These are phyloP conservation scores for Papilio machaon DNA, from an alignment of 1,140 invertebrate genomes.

Conservation along the genomic window DNA sequence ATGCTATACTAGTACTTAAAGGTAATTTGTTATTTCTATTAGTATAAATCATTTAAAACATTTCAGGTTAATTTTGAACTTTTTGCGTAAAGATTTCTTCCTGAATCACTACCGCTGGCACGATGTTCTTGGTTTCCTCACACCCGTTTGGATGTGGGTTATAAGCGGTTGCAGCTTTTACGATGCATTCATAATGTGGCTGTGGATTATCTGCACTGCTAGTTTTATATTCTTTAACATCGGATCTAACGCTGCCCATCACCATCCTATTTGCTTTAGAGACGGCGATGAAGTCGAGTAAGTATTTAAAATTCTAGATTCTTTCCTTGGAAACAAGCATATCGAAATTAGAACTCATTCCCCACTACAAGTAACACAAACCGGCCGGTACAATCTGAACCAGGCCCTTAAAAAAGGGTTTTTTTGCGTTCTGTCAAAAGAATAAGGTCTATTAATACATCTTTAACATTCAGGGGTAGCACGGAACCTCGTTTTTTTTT, in stretches of 20 bases:
- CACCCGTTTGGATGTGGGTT: constrained; percentile 65
- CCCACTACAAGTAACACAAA: too few relatives aligned
- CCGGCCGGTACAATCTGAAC: too few relatives aligned
- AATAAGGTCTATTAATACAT: too few relatives aligned
- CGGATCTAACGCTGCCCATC: constrained; percentile 90
- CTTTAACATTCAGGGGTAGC: too few relatives aligned
- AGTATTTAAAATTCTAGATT: constrained; percentile 64
- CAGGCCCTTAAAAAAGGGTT: neutral
- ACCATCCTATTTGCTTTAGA: constrained; percentile 91
- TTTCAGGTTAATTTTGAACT: constrained; percentile 58
- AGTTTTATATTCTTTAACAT: constrained; percentile 86
- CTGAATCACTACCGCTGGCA: constrained; percentile 64
- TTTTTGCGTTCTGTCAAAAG: neutral
- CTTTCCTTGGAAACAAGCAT: neutral
- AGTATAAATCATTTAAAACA: neutral
- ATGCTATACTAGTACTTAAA: neutral
- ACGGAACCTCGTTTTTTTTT: neutral
- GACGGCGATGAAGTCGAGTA: constrained; percentile 86
- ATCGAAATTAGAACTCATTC: too few relatives aligned
- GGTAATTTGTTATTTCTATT: neutral
- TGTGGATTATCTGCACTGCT: constrained; percentile 82
- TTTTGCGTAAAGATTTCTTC: constrained; percentile 60
- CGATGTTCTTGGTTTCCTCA: constrained; percentile 61
- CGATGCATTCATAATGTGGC: constrained; percentile 81
- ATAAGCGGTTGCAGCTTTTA: constrained; percentile 54